Evolutionary conservation across 2,113 vertebrate species (phyloP).

Genomic region (Cardinalis cardinalis): DNA sequence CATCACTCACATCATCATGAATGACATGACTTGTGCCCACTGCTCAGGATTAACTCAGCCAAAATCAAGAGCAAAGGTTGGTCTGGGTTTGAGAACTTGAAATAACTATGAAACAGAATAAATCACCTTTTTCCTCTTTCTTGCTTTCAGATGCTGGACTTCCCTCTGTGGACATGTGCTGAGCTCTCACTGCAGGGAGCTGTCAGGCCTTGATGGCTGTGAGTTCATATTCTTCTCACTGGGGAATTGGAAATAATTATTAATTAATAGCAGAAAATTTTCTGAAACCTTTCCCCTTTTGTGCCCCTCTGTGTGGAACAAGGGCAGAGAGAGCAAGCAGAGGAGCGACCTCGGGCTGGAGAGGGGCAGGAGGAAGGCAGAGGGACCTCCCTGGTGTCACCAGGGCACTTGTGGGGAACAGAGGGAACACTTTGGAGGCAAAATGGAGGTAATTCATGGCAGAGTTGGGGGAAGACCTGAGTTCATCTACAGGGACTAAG

Average conservation of each 20-base stretch:
- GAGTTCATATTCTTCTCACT: not conserved
- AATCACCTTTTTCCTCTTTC: not conserved
- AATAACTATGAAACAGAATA: not conserved
- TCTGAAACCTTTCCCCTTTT: not conserved
- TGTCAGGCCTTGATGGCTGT: not conserved
- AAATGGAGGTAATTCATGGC: not conserved
- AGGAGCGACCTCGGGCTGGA: not conserved
- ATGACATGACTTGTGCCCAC: not conserved
- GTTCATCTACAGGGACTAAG: not conserved
- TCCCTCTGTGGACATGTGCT: not conserved
- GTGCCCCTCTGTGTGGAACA: accelerated
- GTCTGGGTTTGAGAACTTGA: not conserved
- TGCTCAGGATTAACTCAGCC: not conserved
- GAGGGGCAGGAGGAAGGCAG: no score
- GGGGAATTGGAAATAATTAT: not conserved
- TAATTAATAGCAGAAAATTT: not conserved
- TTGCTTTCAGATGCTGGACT: not conserved
- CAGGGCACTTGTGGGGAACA: not conserved
- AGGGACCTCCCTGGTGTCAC: not conserved
- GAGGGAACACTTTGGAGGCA: not conserved
- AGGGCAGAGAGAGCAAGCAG: not conserved
- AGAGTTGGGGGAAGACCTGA: not conserved
- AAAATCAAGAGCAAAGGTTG: not conserved
- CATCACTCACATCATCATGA: not conserved
- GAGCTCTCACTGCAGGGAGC: not conserved